Percentiles rank a stretch among this genome's conserved stretches.
These are phyloP conservation scores for Pipa parva DNA, from an alignment of 2,113 vertebrate species.

Conservation along the genomic window DNA sequence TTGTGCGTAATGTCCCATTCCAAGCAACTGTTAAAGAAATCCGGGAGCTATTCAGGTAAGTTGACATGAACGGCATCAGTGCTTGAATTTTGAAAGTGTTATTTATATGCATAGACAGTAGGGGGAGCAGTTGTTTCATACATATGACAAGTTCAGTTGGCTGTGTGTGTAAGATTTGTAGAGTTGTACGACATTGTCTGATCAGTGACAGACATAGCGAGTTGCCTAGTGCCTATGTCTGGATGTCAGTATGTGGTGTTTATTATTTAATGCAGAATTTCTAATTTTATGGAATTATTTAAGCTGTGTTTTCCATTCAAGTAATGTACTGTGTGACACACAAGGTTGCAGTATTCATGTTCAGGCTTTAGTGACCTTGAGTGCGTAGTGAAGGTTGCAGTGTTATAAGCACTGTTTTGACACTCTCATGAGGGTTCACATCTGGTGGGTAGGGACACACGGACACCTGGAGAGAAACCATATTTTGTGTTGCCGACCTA, in stretches of 20 bases:
- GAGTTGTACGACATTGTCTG: background rate
- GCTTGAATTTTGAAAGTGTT: background rate
- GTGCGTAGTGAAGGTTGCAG: conserved; percentile 16
- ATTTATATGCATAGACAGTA: background rate
- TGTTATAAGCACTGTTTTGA: background rate
- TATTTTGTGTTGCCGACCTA: background rate
- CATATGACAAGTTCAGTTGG: background rate
- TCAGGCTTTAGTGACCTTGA: conserved; percentile 13
- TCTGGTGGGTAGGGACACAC: background rate
- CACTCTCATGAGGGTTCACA: background rate
- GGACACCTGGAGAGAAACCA: background rate
- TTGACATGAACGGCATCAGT: background rate
- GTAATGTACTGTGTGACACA: no score
- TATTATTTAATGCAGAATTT: background rate
- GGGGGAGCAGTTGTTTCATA: conserved; percentile 14
- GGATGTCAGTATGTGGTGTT: background rate
- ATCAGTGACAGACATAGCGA: background rate
- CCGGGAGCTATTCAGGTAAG: conserved; percentile 91
- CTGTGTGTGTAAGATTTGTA: background rate
- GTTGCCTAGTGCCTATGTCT: background rate
- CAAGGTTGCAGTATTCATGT: conserved; percentile 17
- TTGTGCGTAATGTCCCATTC: conserved; percentile 93
- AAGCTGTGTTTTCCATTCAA: no score
- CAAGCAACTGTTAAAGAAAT: conserved; percentile 82
- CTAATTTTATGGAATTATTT: no score